These are phyloP conservation scores for Halcyon senegalensis DNA, from an alignment of 2,113 vertebrate genomes.

Conservation along the genomic window DNA sequence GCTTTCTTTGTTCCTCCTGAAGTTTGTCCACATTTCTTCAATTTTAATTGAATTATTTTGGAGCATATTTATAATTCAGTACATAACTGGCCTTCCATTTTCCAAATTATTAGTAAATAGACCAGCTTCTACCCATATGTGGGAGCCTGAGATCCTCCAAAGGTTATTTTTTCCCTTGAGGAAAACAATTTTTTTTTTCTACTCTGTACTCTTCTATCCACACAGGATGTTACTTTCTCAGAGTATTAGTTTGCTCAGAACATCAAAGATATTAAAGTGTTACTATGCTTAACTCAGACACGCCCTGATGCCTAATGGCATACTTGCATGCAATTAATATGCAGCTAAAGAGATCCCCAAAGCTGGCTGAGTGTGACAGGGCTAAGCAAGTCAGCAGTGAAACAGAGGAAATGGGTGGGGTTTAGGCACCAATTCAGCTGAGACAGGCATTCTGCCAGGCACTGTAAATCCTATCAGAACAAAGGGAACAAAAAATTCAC, in stretches of 20 bases:
- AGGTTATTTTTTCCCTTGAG: not conserved
- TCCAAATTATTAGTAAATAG: not conserved
- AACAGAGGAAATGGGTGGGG: conserved; percentile 65
- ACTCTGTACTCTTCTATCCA: not conserved
- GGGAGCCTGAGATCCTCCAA: not conserved
- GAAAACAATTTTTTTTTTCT: not conserved
- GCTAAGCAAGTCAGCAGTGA: conserved; percentile 30
- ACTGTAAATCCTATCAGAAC: conserved; percentile 62
- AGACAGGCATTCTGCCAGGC: conserved; percentile 54
- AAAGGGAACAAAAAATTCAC: conserved; percentile 41
- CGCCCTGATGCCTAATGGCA: not conserved
- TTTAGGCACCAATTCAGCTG: conserved; percentile 52
- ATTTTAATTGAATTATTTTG: not conserved
- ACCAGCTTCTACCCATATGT: not conserved
- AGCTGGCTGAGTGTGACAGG: conserved; percentile 24
- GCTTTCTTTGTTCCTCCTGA: not conserved
- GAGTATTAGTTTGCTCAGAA: not conserved
- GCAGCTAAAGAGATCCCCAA: conserved; percentile 41
- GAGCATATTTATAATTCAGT: not conserved
- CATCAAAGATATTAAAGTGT: not conserved
- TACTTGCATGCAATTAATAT: conserved; percentile 41
- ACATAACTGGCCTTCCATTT: not conserved
- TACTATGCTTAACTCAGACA: not conserved
- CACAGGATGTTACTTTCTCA: not conserved
- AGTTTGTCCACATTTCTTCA: not conserved